Conservation (phyloP, 2,888 invertebrate genomes). For the Drosophila barbarae region DNA sequence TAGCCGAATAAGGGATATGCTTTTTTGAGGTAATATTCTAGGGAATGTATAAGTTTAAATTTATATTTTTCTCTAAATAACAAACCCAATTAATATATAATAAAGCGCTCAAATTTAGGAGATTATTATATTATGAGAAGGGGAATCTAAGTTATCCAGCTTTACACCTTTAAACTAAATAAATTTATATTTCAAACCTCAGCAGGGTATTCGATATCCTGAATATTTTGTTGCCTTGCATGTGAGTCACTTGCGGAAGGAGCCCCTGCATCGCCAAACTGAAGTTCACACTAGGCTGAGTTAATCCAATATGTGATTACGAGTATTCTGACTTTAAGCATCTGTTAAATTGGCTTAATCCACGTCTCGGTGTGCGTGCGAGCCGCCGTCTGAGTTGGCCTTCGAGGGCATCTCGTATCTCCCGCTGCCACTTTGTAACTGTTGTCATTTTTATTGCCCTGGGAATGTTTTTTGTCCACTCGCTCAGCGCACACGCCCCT, state of each 20-base stretch:
- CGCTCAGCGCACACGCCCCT: slow-evolving; percentile 64
- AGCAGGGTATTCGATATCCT: background rate
- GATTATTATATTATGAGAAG: no score
- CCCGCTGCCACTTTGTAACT: slow-evolving; percentile 73
- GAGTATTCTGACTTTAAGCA: slow-evolving; percentile 72
- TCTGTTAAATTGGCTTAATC: slow-evolving; percentile 76
- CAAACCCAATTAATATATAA: background rate
- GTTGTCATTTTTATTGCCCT: slow-evolving; percentile 76
- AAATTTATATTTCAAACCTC: background rate
- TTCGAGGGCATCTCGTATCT: slow-evolving; percentile 63
- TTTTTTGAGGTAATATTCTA: background rate
- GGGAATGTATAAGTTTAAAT: no score
- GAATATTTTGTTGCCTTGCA: background rate
- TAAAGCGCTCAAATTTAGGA: no score
- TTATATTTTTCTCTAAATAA: background rate
- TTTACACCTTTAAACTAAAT: background rate
- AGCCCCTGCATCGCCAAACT: background rate
- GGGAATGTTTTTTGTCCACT: slow-evolving; percentile 73
- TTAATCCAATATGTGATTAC: slow-evolving; percentile 69
- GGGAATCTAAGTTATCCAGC: no score
- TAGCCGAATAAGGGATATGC: slow-evolving; percentile 4
- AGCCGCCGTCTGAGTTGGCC: slow-evolving; percentile 25
- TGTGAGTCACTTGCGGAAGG: slow-evolving; percentile 23
- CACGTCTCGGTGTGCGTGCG: slow-evolving; percentile 40
- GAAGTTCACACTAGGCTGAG: slow-evolving; percentile 52